phyloP scores from a whole-genome alignment of 1,140 invertebrate genomes.

The Archivesica marissinica region DNA sequence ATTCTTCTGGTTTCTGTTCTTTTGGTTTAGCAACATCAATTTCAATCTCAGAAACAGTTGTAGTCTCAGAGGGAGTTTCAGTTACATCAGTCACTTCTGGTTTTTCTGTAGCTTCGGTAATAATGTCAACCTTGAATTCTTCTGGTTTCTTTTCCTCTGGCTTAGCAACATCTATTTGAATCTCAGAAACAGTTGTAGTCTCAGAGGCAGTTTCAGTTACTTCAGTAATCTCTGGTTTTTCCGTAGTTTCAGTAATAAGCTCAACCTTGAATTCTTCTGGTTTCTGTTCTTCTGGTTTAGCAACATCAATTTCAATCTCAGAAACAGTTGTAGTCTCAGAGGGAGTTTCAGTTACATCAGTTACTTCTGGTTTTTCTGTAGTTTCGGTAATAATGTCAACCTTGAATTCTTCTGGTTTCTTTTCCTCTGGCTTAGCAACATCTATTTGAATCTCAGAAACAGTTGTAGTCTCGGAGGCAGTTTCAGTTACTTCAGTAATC shows the following conservation, averaged over 20 bases:
- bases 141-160: conserved; percentile 58
- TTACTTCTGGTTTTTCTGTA: conserved; percentile 61
- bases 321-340: conserved; percentile 63
- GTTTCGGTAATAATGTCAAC: conserved; percentile 49
- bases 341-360: conserved; percentile 48
- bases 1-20: conserved; percentile 61
- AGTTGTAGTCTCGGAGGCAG: conserved; percentile 2
- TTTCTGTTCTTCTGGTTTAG: conserved; percentile 32
- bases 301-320: conserved; percentile 53
- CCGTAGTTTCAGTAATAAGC: conserved; percentile 59
- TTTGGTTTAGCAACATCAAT: conserved; percentile 65
- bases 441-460: conserved; percentile 53
- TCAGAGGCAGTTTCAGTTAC: conserved; percentile 41
- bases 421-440: conserved; percentile 41
- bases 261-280: conserved; percentile 66
- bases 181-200: conserved; percentile 55
- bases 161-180: conserved; percentile 56
- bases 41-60: conserved; percentile 61
- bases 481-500: conserved; percentile 67
- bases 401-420: conserved; percentile 62
- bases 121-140: conserved; percentile 62
- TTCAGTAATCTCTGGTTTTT: conserved; percentile 64
- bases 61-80: conserved; percentile 34
- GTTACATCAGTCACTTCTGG: conserved; percentile 44
- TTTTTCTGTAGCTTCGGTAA: conserved; percentile 27